phyloP scores from a whole-genome alignment of 2,797 vertebrate species.

The Natrix natrix region DNA sequence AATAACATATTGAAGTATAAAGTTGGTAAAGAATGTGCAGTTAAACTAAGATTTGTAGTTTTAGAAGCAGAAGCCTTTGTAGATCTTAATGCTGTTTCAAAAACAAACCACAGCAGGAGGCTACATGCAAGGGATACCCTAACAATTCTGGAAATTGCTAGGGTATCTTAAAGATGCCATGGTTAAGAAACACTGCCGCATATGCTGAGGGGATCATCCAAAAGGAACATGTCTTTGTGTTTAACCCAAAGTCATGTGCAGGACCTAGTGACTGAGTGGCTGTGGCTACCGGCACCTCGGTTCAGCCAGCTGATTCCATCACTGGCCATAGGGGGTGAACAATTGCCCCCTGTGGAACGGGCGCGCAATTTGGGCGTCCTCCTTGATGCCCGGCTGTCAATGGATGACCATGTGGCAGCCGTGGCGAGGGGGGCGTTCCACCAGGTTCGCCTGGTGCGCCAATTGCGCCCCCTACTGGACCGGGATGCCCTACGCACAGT shows the following conservation, averaged over 20 bases:
- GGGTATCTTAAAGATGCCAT: not conserved
- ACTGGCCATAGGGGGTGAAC: no score
- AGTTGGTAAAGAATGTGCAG: not conserved
- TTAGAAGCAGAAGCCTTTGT: not conserved
- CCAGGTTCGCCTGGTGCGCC: no score
- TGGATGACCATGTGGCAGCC: no score
- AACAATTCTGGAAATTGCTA: not conserved
- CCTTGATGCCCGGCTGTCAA: no score
- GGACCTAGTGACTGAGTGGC: not conserved
- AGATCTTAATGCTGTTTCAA: not conserved
- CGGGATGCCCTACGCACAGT: no score
- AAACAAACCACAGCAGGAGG: not conserved
- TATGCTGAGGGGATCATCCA: not conserved
- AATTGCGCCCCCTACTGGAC: no score
- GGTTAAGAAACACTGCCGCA: not conserved
- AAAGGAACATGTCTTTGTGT: not conserved
- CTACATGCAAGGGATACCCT: not conserved
- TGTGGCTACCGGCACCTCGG: no score
- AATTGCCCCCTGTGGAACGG: no score
- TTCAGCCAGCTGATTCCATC: no score
- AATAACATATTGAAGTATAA: not conserved
- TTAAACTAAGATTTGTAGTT: not conserved
- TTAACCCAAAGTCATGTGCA: not conserved
- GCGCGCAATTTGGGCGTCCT: no score
- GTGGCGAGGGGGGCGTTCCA: no score